These are phyloP conservation scores for Volucella bombylans DNA, from an alignment of 2,888 invertebrate species.

Conservation along the genomic window DNA sequence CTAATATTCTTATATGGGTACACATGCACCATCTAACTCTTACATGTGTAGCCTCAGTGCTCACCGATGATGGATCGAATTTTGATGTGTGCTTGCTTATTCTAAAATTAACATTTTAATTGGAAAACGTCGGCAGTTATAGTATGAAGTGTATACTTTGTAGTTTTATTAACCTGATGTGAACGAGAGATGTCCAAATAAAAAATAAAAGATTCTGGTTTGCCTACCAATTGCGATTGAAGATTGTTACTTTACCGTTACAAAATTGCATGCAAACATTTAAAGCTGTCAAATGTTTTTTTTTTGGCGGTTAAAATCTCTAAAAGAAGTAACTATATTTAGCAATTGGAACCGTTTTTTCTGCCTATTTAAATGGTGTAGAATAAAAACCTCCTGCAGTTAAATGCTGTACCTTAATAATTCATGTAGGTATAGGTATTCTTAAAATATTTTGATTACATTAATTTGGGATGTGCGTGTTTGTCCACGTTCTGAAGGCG, in stretches of 20 bases:
- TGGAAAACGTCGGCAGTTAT: slow-evolving; percentile 64
- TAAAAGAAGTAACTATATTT: background rate
- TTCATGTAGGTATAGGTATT: slow-evolving; percentile 34
- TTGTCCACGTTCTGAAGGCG: slow-evolving; percentile 53
- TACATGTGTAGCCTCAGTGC: slow-evolving; percentile 52
- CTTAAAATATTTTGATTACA: slow-evolving; percentile 77
- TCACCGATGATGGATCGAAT: slow-evolving; percentile 69
- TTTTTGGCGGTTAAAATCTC: slow-evolving; percentile 30
- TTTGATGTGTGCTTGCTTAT: slow-evolving; percentile 59
- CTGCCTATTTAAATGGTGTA: slow-evolving; percentile 17
- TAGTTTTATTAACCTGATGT: slow-evolving; percentile 63
- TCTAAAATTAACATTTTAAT: slow-evolving; percentile 74
- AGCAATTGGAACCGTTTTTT: background rate
- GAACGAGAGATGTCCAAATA: slow-evolving; percentile 45
- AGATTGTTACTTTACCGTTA: slow-evolving; percentile 39
- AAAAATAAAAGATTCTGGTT: background rate
- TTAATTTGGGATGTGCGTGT: slow-evolving; percentile 76
- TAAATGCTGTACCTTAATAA: slow-evolving; percentile 59
- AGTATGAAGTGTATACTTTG: slow-evolving; percentile 68
- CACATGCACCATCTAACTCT: slow-evolving; percentile 42
- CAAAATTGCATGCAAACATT: slow-evolving; percentile 42
- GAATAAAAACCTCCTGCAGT: slow-evolving; percentile 31
- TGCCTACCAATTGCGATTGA: background rate
- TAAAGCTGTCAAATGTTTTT: slow-evolving; percentile 53
- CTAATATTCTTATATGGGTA: slow-evolving; percentile 9